These are phyloP conservation scores for Drosophila flavopinicola DNA, from an alignment of 2,888 invertebrate genomes.

Conservation along the genomic window DNA sequence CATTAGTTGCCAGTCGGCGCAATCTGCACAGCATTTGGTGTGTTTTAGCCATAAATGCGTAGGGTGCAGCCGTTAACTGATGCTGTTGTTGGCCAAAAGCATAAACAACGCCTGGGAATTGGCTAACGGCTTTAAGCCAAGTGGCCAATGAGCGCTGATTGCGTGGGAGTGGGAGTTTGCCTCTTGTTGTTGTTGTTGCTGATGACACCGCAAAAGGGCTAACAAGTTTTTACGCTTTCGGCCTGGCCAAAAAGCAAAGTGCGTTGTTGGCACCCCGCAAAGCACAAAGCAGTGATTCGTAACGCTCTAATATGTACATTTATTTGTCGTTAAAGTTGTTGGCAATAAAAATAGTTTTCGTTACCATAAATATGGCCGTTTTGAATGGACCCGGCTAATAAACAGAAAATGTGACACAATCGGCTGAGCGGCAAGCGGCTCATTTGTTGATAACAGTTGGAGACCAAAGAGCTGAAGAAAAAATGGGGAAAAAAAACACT, in stretches of 20 bases:
- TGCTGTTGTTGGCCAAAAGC: slow-evolving; percentile 14
- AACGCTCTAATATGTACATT: slow-evolving; percentile 55
- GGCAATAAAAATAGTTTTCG: slow-evolving; percentile 60
- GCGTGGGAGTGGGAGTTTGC: slow-evolving; percentile 49
- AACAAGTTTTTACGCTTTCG: slow-evolving; percentile 60
- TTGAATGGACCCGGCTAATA: slow-evolving; percentile 45
- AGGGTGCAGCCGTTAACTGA: slow-evolving; percentile 46
- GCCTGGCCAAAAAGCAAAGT: slow-evolving; percentile 2
- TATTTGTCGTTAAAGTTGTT: slow-evolving; percentile 57
- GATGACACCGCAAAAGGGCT: slow-evolving; percentile 52
- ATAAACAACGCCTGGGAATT: slow-evolving; percentile 49
- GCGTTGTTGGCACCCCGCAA: slow-evolving; percentile 11
- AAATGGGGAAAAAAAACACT: not conserved
- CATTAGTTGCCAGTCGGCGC: slow-evolving; percentile 25
- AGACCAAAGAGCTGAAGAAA: slow-evolving; percentile 40
- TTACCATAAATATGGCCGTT: slow-evolving; percentile 62
- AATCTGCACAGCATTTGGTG: slow-evolving; percentile 15
- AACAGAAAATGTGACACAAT: slow-evolving; percentile 73
- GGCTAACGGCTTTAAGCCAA: slow-evolving; percentile 34
- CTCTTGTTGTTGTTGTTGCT: slow-evolving; percentile 7
- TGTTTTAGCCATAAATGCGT: slow-evolving; percentile 43
- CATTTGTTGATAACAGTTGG: slow-evolving; percentile 75
- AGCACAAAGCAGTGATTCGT: slow-evolving; percentile 29
- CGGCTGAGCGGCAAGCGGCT: slow-evolving; percentile 54
- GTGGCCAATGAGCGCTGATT: slow-evolving; percentile 40